Base-by-base conservation (phyloP, 1,140 invertebrate genomes). In the Subanguina moxae region DNA sequence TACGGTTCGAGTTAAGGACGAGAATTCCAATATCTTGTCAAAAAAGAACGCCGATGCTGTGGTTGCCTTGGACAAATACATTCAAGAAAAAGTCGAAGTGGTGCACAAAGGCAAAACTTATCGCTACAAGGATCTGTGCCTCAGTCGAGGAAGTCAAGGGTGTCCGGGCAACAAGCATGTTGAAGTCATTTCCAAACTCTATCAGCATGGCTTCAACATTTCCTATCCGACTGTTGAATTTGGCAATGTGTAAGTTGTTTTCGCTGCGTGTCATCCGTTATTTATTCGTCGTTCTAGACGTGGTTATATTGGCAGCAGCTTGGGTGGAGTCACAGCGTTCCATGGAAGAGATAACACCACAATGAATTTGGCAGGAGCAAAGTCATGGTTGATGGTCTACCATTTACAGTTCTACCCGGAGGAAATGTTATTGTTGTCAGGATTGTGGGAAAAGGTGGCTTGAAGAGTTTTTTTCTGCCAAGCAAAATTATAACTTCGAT, bases 351-450 rank as follows among this genome's bases (percentile, higher is more conserved):
- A 80, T 38, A 72, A 74, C 27, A 62, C 67, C 13, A 21, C 15
- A 28, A 62, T 81, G 43, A 71, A 82, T 48, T 62, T 83, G 43
- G 71, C 75, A 5, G 64, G 66, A 21, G 80, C 81, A 23, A 67
- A 72, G 28, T 74, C 81, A 7, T 82, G 81, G 80, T 62, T 82
- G 21, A 73, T 83, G 75, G 70, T 82, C 23, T 82, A 83, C 58
- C 80, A 82, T 45, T 25, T 82, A n/a, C 82, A 82, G 59, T 82
- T 82, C 65, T 74, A 74, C 27, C 78, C 78, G 11, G 8, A 46
- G 0, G 71, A 75, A 28, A 59, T 68, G 13, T 79, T 76, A 8
- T 65, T 65, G 56, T 28, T 82, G 9, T 80, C 78, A 17, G 77
- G 77, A 25, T 62, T 78, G 23, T 78, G 78, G 78, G 77, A 78